Evolutionary conservation across 2,113 vertebrate species (phyloP).

Genomic region (Laterallus jamaicensis): DNA sequence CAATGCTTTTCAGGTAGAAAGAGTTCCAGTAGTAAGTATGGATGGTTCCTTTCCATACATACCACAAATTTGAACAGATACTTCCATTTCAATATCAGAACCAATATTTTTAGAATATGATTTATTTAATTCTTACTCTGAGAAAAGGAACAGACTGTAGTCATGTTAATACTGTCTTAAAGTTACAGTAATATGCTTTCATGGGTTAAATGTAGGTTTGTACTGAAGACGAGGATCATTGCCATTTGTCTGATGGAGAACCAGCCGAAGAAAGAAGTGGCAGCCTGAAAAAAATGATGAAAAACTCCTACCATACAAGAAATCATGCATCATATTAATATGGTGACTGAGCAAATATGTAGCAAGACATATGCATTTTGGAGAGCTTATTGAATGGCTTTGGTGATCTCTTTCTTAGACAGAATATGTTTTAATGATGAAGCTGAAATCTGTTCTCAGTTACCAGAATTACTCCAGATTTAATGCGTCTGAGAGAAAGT

Average conservation of each 20-base stretch:
- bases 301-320: not conserved
- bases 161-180: not conserved
- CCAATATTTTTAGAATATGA: not conserved
- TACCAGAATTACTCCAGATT: not conserved
- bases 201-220: not conserved
- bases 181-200: not conserved
- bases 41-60: not conserved
- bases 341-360: not conserved
- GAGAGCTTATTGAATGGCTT: not conserved
- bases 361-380: not conserved
- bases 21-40: not conserved
- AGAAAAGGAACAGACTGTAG: not conserved
- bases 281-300: not conserved
- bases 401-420: not conserved
- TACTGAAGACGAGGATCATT: not conserved
- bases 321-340: not conserved
- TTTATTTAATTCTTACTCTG: not conserved
- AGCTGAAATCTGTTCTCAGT: conserved; percentile 9
- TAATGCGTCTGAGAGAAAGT: not conserved
- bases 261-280: not conserved
- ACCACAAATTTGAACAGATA: not conserved
- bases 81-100: not conserved
- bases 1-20: not conserved
- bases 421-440: not conserved
- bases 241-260: not conserved